Base-by-base conservation (phyloP, 2,797 vertebrate genomes). In the Acipenser ruthenus region DNA sequence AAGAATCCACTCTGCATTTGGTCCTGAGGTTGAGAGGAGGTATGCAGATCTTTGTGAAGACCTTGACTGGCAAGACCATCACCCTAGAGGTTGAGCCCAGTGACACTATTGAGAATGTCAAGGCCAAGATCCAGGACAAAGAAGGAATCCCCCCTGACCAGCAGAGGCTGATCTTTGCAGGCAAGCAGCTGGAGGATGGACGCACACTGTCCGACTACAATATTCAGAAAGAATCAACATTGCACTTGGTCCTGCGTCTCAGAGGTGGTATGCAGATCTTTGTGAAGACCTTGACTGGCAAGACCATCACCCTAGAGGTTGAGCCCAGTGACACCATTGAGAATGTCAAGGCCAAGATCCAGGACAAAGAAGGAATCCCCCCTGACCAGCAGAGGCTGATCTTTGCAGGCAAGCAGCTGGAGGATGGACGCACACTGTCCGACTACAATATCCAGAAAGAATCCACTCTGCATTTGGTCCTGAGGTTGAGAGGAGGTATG, bases 261-360 rank as follows among this genome's bases (percentile, higher is more conserved):
- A 68, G 70, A 23, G 75, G 73, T 11, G 73, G 71, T 47, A 80
- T 86, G 87, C 78, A 88, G 79, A 88, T 88, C 62, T 89, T 89
- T 0, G 87, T 87, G 8, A 88, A 90, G 65, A 90, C 88, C 70
- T 67, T 91, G 6, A 90, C 90, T 0, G 89, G 90, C 10, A 91
- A 90, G 72, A 90, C 88, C 73, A 89, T 89, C 70, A 88, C 87
- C 0, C 77, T 85, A 0, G 84, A 86, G 23, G 85, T 86, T 0
- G 84, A 86, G n/a, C 80, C 84, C 1, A 86, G 83, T 6, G 86
- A 86, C 65, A 86, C 83, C 1, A 86, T 86, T 67, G 85, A 85
- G 65, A 84, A 82, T 0, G 82, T 85, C 0, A 84, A 83, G 49
- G 83, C 82, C 8, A 85, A 85, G 37, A 85, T 84, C 77, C 80